phyloP scores from a whole-genome alignment of 2,113 vertebrate genomes.

The Zosterops lateralis region DNA sequence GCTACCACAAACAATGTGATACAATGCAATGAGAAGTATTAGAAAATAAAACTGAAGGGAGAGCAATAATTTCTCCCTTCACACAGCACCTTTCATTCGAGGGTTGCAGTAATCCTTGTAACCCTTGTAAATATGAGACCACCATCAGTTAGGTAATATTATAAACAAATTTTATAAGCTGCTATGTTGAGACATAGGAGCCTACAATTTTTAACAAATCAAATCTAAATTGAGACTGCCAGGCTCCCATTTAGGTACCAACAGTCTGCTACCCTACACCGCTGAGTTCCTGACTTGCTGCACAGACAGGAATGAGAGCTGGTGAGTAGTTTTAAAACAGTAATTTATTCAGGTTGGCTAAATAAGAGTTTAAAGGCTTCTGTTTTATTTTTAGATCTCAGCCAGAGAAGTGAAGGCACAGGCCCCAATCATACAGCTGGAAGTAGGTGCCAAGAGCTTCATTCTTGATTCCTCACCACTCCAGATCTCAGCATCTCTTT shows the following conservation, averaged over 20 bases:
- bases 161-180: constrained; percentile 22
- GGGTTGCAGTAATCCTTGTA: neutral
- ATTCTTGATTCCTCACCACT: neutral
- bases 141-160: neutral
- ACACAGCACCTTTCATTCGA: neutral
- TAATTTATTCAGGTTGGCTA: neutral
- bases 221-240: neutral
- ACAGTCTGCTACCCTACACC: neutral
- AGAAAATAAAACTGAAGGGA: constrained; percentile 4
- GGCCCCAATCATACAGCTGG: neutral
- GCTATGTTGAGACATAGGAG: neutral
- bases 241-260: neutral
- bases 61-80: neutral
- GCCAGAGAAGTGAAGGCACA: neutral
- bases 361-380: neutral
- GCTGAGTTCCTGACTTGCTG: neutral
- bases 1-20: neutral
- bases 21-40: neutral
- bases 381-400: neutral
- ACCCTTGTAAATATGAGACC: neutral
- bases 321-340: neutral
- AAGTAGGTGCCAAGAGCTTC: neutral
- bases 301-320: neutral
- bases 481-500: neutral
- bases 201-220: neutral